Evolutionary conservation across 2,888 invertebrate species (phyloP).

Genomic region (Himalopsyche japonica): DNA sequence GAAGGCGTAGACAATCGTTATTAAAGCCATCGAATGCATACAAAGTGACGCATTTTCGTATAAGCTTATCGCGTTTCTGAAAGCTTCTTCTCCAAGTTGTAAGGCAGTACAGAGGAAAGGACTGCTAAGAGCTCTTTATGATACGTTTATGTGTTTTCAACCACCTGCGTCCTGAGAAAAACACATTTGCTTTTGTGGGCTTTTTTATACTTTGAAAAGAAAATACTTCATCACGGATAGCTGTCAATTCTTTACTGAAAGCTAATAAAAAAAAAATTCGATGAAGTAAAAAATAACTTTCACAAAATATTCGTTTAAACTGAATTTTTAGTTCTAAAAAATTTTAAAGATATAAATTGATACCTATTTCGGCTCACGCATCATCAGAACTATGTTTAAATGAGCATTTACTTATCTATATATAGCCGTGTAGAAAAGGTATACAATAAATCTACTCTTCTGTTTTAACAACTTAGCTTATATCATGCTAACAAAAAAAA

Average conservation of each 20-base stretch:
- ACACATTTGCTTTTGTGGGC: not conserved
- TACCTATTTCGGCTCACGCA: too few species aligned
- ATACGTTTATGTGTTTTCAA: slow-evolving; percentile 35
- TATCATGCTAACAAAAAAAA: too few species aligned
- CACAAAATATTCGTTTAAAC: too few species aligned
- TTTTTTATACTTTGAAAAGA: not conserved
- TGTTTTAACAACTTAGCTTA: too few species aligned
- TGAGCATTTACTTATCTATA: too few species aligned
- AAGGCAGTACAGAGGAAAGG: not conserved
- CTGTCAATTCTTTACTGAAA: not conserved
- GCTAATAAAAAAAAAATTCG: too few species aligned
- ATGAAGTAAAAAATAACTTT: too few species aligned
- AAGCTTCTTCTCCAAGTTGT: not conserved
- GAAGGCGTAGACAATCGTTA: slow-evolving; percentile 35
- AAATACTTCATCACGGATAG: not conserved
- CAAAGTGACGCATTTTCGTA: slow-evolving; percentile 37
- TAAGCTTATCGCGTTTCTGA: slow-evolving; percentile 8
- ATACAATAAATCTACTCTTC: too few species aligned
- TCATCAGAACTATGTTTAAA: too few species aligned
- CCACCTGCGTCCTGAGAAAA: slow-evolving; percentile 24
- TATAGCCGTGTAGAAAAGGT: too few species aligned
- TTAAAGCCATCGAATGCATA: slow-evolving; percentile 36
- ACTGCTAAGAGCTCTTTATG: slow-evolving; percentile 34
- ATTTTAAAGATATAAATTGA: too few species aligned
- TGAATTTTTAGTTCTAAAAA: too few species aligned